Conservation (phyloP, 2,113 vertebrate genomes). For the Cheilinus undulatus region DNA sequence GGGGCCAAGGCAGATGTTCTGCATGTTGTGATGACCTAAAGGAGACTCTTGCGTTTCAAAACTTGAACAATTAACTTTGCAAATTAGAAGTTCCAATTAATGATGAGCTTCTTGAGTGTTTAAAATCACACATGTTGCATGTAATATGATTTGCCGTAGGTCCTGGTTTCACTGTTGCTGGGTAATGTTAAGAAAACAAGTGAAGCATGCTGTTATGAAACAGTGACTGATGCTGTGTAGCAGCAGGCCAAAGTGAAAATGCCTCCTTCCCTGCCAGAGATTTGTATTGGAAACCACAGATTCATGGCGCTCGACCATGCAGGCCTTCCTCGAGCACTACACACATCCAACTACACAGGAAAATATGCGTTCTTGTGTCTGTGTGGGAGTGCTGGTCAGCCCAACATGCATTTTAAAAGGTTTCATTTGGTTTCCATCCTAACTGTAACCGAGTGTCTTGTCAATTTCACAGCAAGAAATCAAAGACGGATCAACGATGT, state of each 20-base stretch:
- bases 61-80: slow-evolving; percentile 9
- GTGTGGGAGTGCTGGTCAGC: slow-evolving; percentile 4
- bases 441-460: slow-evolving; percentile 75
- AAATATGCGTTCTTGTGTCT: slow-evolving; percentile 22
- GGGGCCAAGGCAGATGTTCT: slow-evolving; percentile 66
- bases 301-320: slow-evolving; percentile 51
- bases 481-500: slow-evolving; percentile 78
- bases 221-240: slow-evolving; percentile 60
- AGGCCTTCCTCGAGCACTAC: slow-evolving; percentile 55
- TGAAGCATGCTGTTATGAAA: slow-evolving; percentile 70
- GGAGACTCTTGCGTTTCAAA: slow-evolving; percentile 3
- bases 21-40: slow-evolving; percentile 22
- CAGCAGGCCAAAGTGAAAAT: slow-evolving; percentile 73
- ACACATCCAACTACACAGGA: slow-evolving; percentile 35
- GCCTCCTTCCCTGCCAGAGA: slow-evolving; percentile 59
- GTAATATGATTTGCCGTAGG: slow-evolving; percentile 21
- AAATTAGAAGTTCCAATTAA: slow-evolving; percentile 20
- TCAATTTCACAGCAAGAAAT: slow-evolving; percentile 76
- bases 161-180: slow-evolving; percentile 54
- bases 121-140: slow-evolving; percentile 32
- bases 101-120: slow-evolving; percentile 28
- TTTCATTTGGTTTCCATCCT: slow-evolving; percentile 78
- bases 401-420: slow-evolving; percentile 65
- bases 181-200: slow-evolving; percentile 67
- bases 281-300: slow-evolving; percentile 75